Evolutionary conservation across 1,140 invertebrate species (phyloP).

Genomic region (Hypothenemus hampei): DNA sequence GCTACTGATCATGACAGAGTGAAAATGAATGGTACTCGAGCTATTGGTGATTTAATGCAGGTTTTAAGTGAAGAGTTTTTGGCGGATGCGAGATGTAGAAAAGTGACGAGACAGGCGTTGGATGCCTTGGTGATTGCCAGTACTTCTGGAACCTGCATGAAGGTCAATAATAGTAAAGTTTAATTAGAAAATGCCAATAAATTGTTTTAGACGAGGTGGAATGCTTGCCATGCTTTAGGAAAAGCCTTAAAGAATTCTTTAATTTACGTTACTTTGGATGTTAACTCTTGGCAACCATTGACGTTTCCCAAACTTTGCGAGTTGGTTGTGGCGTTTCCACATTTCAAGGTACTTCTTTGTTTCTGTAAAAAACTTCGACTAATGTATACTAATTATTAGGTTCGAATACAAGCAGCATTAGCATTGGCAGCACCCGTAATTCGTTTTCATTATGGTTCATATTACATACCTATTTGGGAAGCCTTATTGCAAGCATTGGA

Average conservation of each 20-base stretch:
- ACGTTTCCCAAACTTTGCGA: constrained; percentile 50
- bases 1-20: constrained; percentile 73
- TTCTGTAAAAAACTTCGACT: too few relatives aligned
- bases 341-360: constrained; percentile 54
- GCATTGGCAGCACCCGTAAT: constrained; percentile 60
- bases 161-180: constrained; percentile 50
- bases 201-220: constrained; percentile 69
- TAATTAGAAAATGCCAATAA: not conserved
- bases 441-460: constrained; percentile 56
- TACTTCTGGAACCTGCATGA: constrained; percentile 67
- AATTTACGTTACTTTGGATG: constrained; percentile 46
- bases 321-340: constrained; percentile 51
- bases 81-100: constrained; percentile 47
- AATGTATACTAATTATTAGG: constrained; percentile 11
- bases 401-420: constrained; percentile 72
- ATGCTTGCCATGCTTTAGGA: constrained; percentile 81
- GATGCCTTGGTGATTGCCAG: constrained; percentile 63
- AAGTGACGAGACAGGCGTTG: constrained; percentile 53
- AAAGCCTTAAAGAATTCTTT: constrained; percentile 65
- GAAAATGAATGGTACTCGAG: constrained; percentile 72
- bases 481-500: constrained; percentile 64
- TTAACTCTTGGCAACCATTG: constrained; percentile 30
- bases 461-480: constrained; percentile 61
- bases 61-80: constrained; percentile 55
- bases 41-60: constrained; percentile 72